phyloP scores from a whole-genome alignment of 1,140 invertebrate species.

The Zaprionus inermis region DNA sequence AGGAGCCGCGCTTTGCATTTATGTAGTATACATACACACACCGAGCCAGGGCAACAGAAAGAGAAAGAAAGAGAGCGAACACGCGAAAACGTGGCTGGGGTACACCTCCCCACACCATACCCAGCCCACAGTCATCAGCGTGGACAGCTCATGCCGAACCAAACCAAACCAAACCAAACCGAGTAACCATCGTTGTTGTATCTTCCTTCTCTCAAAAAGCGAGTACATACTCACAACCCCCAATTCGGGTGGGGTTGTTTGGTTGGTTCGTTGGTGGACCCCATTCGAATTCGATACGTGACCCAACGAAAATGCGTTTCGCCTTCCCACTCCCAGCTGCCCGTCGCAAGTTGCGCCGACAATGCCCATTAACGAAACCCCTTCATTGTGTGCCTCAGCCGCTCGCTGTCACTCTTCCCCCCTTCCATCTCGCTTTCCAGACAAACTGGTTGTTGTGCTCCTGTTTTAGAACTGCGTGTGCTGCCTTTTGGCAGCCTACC shows the following conservation, averaged over 20 bases:
- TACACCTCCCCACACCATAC: not conserved
- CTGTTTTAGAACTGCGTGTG: constrained; percentile 35
- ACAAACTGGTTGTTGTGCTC: constrained; percentile 25
- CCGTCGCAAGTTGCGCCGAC: constrained; percentile 34
- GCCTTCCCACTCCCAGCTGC: constrained; percentile 17
- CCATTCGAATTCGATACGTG: constrained; percentile 74
- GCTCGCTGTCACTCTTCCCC: too few species aligned
- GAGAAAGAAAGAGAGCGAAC: not conserved
- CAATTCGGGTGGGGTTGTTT: constrained; percentile 32
- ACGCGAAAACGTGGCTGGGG: constrained; percentile 7
- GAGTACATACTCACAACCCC: constrained; percentile 27
- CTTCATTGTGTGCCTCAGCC: constrained; percentile 25
- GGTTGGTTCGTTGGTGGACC: constrained; percentile 15
- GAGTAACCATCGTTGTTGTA: constrained; percentile 18
- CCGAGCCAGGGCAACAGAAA: constrained; percentile 6
- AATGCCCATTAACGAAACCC: constrained; percentile 67
- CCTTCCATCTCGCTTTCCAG: constrained; percentile 5
- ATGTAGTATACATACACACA: constrained; percentile 80
- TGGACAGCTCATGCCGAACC: constrained; percentile 20
- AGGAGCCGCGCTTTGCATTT: constrained; percentile 78
- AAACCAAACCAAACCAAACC: not conserved
- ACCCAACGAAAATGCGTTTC: constrained; percentile 77
- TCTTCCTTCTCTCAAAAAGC: constrained; percentile 41
- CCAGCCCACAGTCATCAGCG: constrained; percentile 29
- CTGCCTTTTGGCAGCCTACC: constrained; percentile 53